Conservation (phyloP, 1,140 invertebrate species). For the Drosophila kikkawai region DNA sequence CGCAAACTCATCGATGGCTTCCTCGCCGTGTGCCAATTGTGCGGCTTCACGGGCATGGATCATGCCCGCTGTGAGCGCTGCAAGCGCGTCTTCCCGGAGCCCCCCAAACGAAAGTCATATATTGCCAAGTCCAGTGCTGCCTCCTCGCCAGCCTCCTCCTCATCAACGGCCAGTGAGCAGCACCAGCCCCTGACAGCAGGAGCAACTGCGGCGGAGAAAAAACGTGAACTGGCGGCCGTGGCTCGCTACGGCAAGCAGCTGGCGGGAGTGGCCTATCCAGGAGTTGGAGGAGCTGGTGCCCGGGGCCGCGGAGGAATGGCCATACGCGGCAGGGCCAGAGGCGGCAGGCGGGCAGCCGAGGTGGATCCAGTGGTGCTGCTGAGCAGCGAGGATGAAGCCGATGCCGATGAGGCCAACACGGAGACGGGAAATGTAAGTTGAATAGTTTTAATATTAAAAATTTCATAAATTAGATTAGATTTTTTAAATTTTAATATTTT, state of each 20-base stretch:
- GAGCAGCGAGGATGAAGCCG: slow-evolving; percentile 88
- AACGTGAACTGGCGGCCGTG: slow-evolving; percentile 45
- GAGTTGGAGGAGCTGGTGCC: slow-evolving; percentile 32
- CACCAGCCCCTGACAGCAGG: slow-evolving; percentile 43
- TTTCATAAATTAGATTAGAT: background rate
- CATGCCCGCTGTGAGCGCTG: slow-evolving; percentile 90
- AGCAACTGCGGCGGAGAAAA: slow-evolving; percentile 75
- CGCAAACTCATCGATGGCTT: slow-evolving; percentile 88
- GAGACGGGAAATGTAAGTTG: slow-evolving; percentile 57
- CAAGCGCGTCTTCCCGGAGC: slow-evolving; percentile 87
- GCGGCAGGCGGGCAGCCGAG: slow-evolving; percentile 84
- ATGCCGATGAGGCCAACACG: slow-evolving; percentile 61
- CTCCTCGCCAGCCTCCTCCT: slow-evolving; percentile 42
- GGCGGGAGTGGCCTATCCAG: slow-evolving; percentile 13
- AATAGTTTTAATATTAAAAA: too few relatives aligned
- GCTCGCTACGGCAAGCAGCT: slow-evolving; percentile 37
- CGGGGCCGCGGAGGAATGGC: slow-evolving; percentile 56
- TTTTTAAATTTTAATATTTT: background rate
- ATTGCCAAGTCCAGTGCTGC: slow-evolving; percentile 54
- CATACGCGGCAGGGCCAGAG: slow-evolving; percentile 65
- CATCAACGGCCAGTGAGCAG: slow-evolving; percentile 55
- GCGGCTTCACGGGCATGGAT: slow-evolving; percentile 90
- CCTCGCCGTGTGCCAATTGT: slow-evolving; percentile 89
- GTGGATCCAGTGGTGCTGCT: slow-evolving; percentile 88
- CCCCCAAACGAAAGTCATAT: slow-evolving; percentile 87